Conservation (phyloP, 2,797 vertebrate genomes). For the Triplophysa yarkandensis region DNA sequence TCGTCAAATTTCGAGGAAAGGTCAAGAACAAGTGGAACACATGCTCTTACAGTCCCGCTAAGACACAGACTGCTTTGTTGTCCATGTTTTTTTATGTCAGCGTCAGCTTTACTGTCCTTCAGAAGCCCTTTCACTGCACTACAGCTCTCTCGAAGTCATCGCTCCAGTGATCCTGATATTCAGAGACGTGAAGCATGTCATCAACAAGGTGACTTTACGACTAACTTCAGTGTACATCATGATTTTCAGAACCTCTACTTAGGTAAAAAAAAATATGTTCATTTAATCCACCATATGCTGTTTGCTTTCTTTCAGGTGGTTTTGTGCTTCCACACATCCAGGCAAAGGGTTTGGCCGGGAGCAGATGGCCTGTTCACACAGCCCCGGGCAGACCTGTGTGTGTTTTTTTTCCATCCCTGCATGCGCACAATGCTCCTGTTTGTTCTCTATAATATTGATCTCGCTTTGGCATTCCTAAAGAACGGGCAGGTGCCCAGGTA, state of each 20-base stretch:
- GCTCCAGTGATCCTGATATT: conserved; percentile 29
- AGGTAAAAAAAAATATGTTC: background rate
- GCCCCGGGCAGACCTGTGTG: conserved; percentile 52
- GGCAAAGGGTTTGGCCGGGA: conserved; percentile 55
- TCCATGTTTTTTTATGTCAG: conserved; percentile 21
- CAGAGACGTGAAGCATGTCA: conserved; percentile 18
- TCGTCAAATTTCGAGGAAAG: conserved; percentile 1
- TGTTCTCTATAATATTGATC: conserved; percentile 72
- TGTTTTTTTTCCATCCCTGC: conserved; percentile 35
- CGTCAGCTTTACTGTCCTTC: conserved; percentile 49
- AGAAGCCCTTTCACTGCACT: conserved; percentile 32
- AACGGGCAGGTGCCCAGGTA: conserved; percentile 54
- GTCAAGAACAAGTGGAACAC: conserved; percentile 23
- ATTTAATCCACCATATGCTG: conserved; percentile 22
- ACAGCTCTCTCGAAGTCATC: conserved; percentile 20
- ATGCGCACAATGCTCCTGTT: conserved; percentile 71
- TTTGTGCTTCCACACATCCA: conserved; percentile 29
- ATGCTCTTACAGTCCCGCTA: conserved; percentile 7
- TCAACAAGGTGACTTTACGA: conserved; percentile 23
- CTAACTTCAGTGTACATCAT: background rate
- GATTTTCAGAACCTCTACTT: background rate
- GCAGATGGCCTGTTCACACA: conserved; percentile 69
- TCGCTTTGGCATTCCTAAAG: conserved; percentile 73
- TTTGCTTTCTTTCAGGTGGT: conserved; percentile 22
- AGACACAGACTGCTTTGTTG: conserved; percentile 53